Evolutionary conservation across 2,797 vertebrate genomes (phyloP).

Genomic region (Cheirogaleus major): DNA sequence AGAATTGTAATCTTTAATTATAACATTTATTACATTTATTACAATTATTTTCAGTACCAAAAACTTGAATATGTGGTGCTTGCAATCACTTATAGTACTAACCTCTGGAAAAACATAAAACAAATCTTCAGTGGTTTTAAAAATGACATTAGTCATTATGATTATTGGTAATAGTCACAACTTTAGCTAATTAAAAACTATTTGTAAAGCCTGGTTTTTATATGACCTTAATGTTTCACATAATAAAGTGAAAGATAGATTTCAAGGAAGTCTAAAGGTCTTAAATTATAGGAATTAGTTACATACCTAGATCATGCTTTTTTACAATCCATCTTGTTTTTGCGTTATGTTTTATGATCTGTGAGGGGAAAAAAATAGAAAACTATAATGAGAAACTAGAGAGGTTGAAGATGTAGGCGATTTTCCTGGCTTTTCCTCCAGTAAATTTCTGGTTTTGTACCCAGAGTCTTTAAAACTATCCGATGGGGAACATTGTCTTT

Average conservation of each 20-base stretch:
- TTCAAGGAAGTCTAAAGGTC: neutral
- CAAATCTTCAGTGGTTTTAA: neutral
- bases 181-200: constrained; percentile 11
- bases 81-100: neutral
- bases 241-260: neutral
- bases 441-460: constrained; percentile 63
- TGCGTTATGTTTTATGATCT: constrained; percentile 57
- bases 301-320: neutral
- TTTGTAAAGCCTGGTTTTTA: constrained; percentile 37
- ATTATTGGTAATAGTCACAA: neutral
- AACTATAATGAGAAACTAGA: constrained; percentile 70
- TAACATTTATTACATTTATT: neutral
- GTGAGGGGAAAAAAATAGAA: constrained; percentile 23
- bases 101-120: constrained; percentile 3
- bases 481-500: constrained; percentile 60
- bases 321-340: constrained; percentile 56
- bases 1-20: neutral
- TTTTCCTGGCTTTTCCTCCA: constrained; percentile 66
- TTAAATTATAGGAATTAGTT: constrained; percentile 3
- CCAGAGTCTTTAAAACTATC: constrained; percentile 77
- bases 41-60: neutral
- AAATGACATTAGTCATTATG: neutral
- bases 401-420: constrained; percentile 57
- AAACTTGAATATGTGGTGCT: neutral
- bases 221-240: constrained; percentile 17